phyloP scores from a whole-genome alignment of 2,888 invertebrate species.

The Apantesis nais region DNA sequence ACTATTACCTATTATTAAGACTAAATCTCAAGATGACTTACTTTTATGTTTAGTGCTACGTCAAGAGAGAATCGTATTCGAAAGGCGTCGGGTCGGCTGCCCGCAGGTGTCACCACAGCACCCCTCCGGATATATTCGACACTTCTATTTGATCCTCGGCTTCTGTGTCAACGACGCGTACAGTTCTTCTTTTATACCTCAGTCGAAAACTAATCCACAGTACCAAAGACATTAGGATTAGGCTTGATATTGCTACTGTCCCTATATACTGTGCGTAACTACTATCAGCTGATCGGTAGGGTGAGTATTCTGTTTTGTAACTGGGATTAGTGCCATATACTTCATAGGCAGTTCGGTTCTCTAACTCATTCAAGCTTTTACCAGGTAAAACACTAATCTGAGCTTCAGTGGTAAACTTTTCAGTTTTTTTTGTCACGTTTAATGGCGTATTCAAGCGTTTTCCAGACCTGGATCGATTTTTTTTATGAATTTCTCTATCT shows the following conservation, averaged over 20 bases:
- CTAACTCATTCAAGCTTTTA: conserved; percentile 50
- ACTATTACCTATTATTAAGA: not conserved
- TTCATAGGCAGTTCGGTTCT: conserved; percentile 56
- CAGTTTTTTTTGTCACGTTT: conserved; percentile 52
- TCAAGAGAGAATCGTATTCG: conserved; percentile 85
- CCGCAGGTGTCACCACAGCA: conserved; percentile 89
- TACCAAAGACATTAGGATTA: conserved; percentile 83
- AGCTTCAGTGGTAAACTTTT: conserved; percentile 43
- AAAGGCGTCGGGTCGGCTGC: conserved; percentile 85
- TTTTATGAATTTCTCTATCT: conserved; percentile 46
- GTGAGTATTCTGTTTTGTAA: conserved; percentile 72
- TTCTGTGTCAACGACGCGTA: conserved; percentile 59
- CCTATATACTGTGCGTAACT: conserved; percentile 80
- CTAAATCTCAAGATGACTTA: conserved; percentile 57
- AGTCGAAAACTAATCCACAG: conserved; percentile 81
- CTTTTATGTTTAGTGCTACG: conserved; percentile 75
- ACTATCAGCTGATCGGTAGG: conserved; percentile 67
- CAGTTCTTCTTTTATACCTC: conserved; percentile 71
- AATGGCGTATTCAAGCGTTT: conserved; percentile 75
- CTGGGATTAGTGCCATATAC: conserved; percentile 60
- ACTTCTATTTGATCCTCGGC: conserved; percentile 86
- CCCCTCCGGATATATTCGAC: conserved; percentile 87
- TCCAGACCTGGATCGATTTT: conserved; percentile 58
- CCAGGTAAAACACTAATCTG: conserved; percentile 50
- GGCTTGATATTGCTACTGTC: conserved; percentile 84